Conservation (phyloP, 2,113 vertebrate genomes). For the Anoura caudifer region DNA sequence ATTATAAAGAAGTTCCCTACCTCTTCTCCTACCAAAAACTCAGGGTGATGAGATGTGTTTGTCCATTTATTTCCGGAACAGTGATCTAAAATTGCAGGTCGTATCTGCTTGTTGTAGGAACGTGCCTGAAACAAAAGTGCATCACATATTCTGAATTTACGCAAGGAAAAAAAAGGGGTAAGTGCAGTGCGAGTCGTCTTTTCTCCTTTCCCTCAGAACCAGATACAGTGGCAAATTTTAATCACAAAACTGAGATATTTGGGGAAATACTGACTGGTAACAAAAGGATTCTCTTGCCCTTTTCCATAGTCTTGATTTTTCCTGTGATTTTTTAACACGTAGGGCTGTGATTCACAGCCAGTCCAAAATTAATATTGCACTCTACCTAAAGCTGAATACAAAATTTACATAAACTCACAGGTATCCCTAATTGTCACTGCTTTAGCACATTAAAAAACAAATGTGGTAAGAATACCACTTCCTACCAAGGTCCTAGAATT, state of each 20-base stretch:
- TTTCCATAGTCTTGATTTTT: background rate
- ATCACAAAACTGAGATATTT: background rate
- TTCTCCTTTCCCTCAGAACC: background rate
- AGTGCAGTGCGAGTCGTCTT: background rate
- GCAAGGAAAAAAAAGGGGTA: background rate
- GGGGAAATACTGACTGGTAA: background rate
- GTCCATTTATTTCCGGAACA: slow-evolving; percentile 95
- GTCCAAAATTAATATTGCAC: background rate
- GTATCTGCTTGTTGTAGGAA: slow-evolving; percentile 95
- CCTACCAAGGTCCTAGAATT: background rate
- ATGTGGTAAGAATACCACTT: background rate
- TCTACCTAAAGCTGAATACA: background rate
- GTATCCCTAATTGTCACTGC: background rate
- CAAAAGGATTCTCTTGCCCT: background rate
- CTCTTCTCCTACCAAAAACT: slow-evolving; percentile 96
- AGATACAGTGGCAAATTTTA: background rate
- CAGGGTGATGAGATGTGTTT: slow-evolving; percentile 91
- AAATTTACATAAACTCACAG: background rate
- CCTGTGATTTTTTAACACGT: background rate
- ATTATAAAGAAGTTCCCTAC: slow-evolving; percentile 76
- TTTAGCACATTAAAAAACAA: background rate
- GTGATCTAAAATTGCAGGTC: slow-evolving; percentile 92
- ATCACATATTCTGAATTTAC: background rate
- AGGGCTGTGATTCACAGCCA: background rate
- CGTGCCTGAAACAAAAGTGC: slow-evolving; percentile 83